Base-by-base conservation (phyloP, 2,888 invertebrate genomes). In the Drosophila subquinaria region DNA sequence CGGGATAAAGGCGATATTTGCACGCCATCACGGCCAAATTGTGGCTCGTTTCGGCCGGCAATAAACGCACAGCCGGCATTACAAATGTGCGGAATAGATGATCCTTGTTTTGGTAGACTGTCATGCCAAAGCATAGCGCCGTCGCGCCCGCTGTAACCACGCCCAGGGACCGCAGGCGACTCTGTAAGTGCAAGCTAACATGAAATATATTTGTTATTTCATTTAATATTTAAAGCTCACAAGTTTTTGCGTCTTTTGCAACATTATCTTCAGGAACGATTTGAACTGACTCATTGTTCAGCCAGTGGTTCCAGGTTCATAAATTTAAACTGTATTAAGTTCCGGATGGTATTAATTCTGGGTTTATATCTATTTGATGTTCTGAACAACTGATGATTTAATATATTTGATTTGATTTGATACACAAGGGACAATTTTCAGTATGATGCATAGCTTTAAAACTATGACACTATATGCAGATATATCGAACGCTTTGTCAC, bases 11-110 rank as follows among this genome's bases (percentile, higher is more conserved):
- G 6, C 89, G 93, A 48, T 96, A 95, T 92, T 97, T 97, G 23
- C 96, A 95, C 8, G 95, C 94, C 73, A 94, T 92, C 1, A 99
- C 94, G 6, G 97, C 97, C 27, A 97, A 81, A 74, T 95, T 95
- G 90, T 99, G 99, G 1, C 97, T 96, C 53, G 93, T 94, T 93
- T 99, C 99, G 0, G 98, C 96, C 84, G 96, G 96, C 9, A 98
- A 86, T 0, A 83, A 30, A 11, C 94, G 91, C 1, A 81, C 74
- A 1, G 79, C 85, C 0, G 91, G 91, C 91, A 91, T 91, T 1
- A 91, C 73, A 20, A 75, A 68, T 0, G 76, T 62, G 6, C 67
- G 27, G 17, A 72, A 69, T 0, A 86, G 10, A 1, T 47, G 27
- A 50, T 76, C 63, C 45, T 66, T 55, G 15, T 88, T 73, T 0